Base-by-base conservation (phyloP, 1,140 invertebrate genomes). In the Nephila pilipes region DNA sequence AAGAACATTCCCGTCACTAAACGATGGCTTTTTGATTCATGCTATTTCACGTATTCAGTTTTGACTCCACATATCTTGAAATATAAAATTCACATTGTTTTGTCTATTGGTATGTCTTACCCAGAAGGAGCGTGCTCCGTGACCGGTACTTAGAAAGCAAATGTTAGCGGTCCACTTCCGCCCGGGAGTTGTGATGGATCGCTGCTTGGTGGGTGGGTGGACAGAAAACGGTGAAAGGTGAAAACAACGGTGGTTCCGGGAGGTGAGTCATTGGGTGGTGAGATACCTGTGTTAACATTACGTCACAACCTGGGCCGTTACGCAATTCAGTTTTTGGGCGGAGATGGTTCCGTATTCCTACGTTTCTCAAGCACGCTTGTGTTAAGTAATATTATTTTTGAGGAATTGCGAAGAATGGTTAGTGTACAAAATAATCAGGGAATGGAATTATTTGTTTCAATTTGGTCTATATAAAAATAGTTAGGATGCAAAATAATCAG, bases 201-300 rank as follows among this genome's bases (percentile, higher is more conserved):
- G 63, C 63, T 65, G 2, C 38, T 22, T n/a, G 46, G 38, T 8
- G 46, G 36, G 80, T 81, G 80, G 69, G 69, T 75, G 69, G 69
- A 75, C 46, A 46, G 46, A 46, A 46, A 46, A 46, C 46, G 32
- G 63, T 38, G 75, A 80, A 46, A 80, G 75, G 75, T 80, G 75
- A 46, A 38, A 46, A 14, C 32, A 38, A 46, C 6, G n/a, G 22
- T 55, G 46, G 46, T 81, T 81, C 80, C 80, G 80, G 80, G 38
- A 81, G 36, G n/a, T 81, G 80, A 81, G n/a, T 81, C 80, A 81
- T 81, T 20, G 80, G 80, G 80, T 54, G 80, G 75, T 75, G 69
- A 25, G 69, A 75, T 75, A 75, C 69, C 69, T 75, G 18, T 29
- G 25, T 4, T 46, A 46, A 46, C 16, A 20, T 81, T 20, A 81